Evolutionary conservation across 2,113 vertebrate species (phyloP).

Genomic region (Edolisoma coerulescens): DNA sequence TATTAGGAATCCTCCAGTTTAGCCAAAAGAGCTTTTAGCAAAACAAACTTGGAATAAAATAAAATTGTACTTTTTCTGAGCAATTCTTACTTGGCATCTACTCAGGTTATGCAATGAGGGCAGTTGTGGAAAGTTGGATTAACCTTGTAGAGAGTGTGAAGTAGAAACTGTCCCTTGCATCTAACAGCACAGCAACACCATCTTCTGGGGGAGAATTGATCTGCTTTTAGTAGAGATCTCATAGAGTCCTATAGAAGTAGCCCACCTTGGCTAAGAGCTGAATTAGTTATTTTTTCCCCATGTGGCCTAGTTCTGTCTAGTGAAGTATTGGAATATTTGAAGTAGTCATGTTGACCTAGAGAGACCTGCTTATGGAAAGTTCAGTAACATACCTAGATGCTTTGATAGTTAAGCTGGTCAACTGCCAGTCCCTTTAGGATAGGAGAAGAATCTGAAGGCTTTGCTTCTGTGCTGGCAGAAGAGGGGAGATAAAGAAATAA

Average conservation of each 20-base stretch:
- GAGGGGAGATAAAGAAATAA: background rate
- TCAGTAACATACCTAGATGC: background rate
- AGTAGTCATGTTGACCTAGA: background rate
- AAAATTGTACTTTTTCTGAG: background rate
- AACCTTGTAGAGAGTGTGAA: background rate
- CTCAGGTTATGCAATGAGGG: background rate
- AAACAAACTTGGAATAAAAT: background rate
- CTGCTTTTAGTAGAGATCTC: background rate
- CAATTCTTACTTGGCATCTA: background rate
- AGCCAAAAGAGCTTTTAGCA: background rate
- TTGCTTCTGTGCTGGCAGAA: background rate
- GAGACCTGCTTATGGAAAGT: background rate
- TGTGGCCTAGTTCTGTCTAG: background rate
- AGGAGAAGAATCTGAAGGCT: background rate
- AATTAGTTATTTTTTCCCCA: background rate
- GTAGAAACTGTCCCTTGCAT: background rate
- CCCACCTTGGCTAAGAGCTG: background rate
- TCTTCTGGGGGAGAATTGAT: background rate
- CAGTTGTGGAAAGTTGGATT: background rate
- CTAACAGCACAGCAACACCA: background rate
- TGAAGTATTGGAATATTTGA: background rate
- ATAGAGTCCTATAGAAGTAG: background rate
- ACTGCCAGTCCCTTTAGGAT: background rate
- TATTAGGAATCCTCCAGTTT: background rate
- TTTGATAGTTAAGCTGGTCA: background rate